These are phyloP conservation scores for Camponotus floridanus DNA, from an alignment of 1,140 invertebrate genomes.

Conservation along the genomic window DNA sequence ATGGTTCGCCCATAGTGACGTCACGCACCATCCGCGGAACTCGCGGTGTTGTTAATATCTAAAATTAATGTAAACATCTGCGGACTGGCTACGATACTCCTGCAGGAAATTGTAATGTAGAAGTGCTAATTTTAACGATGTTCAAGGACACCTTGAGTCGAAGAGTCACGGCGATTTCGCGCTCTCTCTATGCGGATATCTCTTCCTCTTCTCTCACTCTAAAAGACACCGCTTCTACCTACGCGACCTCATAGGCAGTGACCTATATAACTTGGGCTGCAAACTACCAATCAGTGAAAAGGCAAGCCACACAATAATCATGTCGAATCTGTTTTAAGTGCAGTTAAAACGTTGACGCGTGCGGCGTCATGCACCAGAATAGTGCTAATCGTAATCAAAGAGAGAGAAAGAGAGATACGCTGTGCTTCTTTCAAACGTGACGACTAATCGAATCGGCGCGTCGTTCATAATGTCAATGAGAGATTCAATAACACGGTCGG, in stretches of 20 bases:
- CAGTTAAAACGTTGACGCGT: slow-evolving; percentile 50
- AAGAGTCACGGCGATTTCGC: slow-evolving; percentile 25
- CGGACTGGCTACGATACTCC: background rate
- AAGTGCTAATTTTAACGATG: slow-evolving; percentile 70
- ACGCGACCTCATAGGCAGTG: slow-evolving; percentile 73
- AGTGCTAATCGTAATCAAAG: slow-evolving; percentile 61
- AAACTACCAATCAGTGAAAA: slow-evolving; percentile 49
- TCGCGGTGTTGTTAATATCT: slow-evolving; percentile 55
- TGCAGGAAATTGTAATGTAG: slow-evolving; percentile 57
- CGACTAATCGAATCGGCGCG: slow-evolving; percentile 56
- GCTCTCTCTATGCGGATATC: background rate
- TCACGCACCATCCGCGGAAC: slow-evolving; percentile 51
- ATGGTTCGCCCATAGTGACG: slow-evolving; percentile 47
- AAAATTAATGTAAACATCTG: slow-evolving; percentile 70
- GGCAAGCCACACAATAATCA: slow-evolving; percentile 60
- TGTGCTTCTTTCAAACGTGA: slow-evolving; percentile 28
- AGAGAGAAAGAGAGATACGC: background rate
- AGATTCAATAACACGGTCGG: slow-evolving; percentile 28
- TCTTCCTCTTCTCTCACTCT: slow-evolving; percentile 24
- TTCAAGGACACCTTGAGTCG: slow-evolving; percentile 69
- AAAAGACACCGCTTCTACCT: slow-evolving; percentile 54
- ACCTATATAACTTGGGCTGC: slow-evolving; percentile 73
- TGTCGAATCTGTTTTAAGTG: slow-evolving; percentile 66
- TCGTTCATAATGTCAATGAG: background rate
- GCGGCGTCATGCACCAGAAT: slow-evolving; percentile 70